phyloP scores from a whole-genome alignment of 2,888 invertebrate species.

The Nudaria mundana region DNA sequence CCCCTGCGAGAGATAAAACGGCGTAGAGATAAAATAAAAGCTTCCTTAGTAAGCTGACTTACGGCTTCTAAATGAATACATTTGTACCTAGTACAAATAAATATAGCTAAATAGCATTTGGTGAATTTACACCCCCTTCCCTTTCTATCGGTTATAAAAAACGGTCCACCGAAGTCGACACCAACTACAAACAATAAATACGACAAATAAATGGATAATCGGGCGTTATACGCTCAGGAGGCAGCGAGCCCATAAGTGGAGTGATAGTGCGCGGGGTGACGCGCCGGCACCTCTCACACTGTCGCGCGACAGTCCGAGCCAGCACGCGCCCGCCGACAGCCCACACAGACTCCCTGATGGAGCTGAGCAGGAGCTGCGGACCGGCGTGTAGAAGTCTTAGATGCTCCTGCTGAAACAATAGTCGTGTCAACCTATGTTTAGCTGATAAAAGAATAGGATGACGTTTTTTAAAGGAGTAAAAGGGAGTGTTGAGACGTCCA shows the following conservation, averaged over 20 bases:
- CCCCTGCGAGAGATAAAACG: conserved; percentile 36
- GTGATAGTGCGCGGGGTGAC: too few relatives aligned
- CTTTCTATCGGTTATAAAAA: conserved; percentile 8
- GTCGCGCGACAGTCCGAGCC: conserved; percentile 2
- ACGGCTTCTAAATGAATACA: conserved; percentile 8
- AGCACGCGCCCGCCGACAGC: conserved; percentile 7
- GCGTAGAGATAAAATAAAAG: conserved; percentile 27
- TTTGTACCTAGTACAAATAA: conserved; percentile 12
- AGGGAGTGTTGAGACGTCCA: too few relatives aligned
- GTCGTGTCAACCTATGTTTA: background rate
- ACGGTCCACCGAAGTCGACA: conserved; percentile 8
- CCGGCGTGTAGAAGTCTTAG: conserved; percentile 1
- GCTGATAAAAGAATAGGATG: background rate
- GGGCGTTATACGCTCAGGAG: conserved; percentile 16
- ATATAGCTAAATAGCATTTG: conserved; percentile 25
- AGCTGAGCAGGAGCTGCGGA: conserved; percentile 6
- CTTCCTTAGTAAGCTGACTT: conserved; percentile 27
- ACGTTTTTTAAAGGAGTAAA: background rate
- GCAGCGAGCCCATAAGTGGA: conserved; percentile 37
- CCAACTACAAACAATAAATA: too few relatives aligned
- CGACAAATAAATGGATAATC: conserved; percentile 15
- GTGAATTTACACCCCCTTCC: conserved; percentile 18
- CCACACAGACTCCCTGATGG: conserved; percentile 7
- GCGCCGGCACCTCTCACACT: conserved; percentile 5
- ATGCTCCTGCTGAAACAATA: background rate